Percentiles rank a stretch among this genome's conserved stretches.
phyloP scores from a whole-genome alignment of 2,113 vertebrate species.

The Xenus cinereus region DNA sequence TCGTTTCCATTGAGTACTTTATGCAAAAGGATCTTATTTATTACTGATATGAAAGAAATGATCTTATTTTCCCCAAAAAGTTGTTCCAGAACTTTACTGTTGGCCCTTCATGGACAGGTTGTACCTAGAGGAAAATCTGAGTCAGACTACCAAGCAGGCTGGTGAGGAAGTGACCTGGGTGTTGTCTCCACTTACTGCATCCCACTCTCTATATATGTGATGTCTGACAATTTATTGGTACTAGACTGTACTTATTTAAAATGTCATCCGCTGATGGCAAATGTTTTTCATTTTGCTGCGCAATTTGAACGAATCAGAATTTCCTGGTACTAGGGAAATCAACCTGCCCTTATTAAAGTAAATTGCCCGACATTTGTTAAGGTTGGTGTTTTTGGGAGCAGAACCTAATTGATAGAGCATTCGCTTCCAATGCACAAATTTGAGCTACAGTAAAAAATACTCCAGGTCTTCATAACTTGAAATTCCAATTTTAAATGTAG shows the following conservation, averaged over 20 bases:
- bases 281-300: not conserved
- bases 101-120: not conserved
- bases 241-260: not conserved
- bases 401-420: not conserved
- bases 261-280: not conserved
- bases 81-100: not conserved
- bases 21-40: not conserved
- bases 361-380: not conserved
- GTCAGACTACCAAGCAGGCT: not conserved
- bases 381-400: not conserved
- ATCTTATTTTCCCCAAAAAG: not conserved
- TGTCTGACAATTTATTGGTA: not conserved
- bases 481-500: not conserved
- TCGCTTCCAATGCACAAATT: not conserved
- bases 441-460: not conserved
- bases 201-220: not conserved
- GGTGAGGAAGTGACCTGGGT: not conserved
- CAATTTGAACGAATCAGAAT: not conserved
- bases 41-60: not conserved
- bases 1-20: not conserved
- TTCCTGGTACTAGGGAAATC: not conserved
- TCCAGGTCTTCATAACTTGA: not conserved
- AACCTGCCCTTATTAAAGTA: not conserved
- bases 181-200: not conserved
- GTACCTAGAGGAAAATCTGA: not conserved